A percentile compares a stretch with the other conserved stretches of the same genome.
Conservation (phyloP, 2,888 invertebrate species). For the Drosophila gaucha region DNA sequence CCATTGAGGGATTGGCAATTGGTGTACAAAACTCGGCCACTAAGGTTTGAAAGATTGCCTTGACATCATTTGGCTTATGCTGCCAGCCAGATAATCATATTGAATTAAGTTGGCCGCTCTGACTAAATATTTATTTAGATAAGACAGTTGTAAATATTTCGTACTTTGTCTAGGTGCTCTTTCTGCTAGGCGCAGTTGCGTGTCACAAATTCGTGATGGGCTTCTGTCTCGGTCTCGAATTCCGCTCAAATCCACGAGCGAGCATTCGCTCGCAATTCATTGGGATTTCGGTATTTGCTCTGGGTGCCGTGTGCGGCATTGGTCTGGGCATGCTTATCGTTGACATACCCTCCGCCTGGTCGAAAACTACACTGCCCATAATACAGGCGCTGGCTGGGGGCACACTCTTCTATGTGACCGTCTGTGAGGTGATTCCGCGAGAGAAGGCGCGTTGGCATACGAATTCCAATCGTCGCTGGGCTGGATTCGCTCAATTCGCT, state of each 20-base stretch:
- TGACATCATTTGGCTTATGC: constrained; percentile 36
- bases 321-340: constrained; percentile 88
- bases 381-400: constrained; percentile 91
- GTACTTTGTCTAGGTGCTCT: constrained; percentile 86
- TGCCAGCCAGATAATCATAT: constrained; percentile 16
- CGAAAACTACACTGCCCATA: constrained; percentile 86
- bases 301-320: constrained; percentile 89
- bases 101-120: constrained; percentile 24
- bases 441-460: constrained; percentile 91
- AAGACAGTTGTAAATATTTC: constrained; percentile 27
- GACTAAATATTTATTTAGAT: constrained; percentile 67
- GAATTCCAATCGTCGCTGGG: constrained; percentile 85
- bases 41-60: constrained; percentile 85
- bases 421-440: constrained; percentile 91
- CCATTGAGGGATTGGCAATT: constrained; percentile 92
- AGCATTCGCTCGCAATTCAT: constrained; percentile 85
- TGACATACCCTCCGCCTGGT: constrained; percentile 85
- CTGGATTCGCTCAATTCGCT: constrained; percentile 88
- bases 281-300: constrained; percentile 88
- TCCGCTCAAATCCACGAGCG: constrained; percentile 86
- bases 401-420: constrained; percentile 91
- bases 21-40: constrained; percentile 89
- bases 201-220: constrained; percentile 93
- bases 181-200: constrained; percentile 89
- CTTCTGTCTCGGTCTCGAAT: constrained; percentile 92